Evolutionary conservation across 1,140 invertebrate species (phyloP).

Genomic region (Agrypnia vestita): DNA sequence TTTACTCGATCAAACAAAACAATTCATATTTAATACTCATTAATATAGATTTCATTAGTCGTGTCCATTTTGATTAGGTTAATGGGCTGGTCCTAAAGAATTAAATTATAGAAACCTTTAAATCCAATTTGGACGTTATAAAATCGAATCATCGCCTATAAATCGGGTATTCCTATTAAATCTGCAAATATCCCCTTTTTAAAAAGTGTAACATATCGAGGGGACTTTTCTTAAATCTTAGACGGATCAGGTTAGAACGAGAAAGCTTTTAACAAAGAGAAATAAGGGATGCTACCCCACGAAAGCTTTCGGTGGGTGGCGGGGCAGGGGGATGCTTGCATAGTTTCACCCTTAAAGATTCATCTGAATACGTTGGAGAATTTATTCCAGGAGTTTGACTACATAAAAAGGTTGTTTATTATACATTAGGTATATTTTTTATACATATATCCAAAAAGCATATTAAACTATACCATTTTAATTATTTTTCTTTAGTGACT

Average conservation of each 20-base stretch:
- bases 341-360: constrained; percentile 58
- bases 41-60: too few relatives aligned
- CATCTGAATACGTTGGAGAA: constrained; percentile 6
- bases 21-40: too few relatives aligned
- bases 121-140: neutral
- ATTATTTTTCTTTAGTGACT: too few relatives aligned
- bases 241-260: constrained; percentile 55
- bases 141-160: constrained; percentile 31
- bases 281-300: constrained; percentile 56
- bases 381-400: neutral
- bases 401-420: neutral
- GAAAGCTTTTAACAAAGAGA: constrained; percentile 60
- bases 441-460: too few relatives aligned
- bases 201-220: constrained; percentile 55
- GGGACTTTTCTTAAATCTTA: constrained; percentile 57
- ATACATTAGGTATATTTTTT: too few relatives aligned
- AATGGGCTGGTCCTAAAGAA: too few relatives aligned
- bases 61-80: too few relatives aligned
- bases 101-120: too few relatives aligned
- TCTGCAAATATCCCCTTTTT: constrained; percentile 49
- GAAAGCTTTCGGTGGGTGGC: constrained; percentile 11
- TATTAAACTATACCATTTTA: too few relatives aligned
- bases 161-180: constrained; percentile 35
- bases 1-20: too few relatives aligned
- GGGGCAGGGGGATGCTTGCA: constrained; percentile 47